Evolutionary conservation across 2,113 vertebrate species (phyloP).

Genomic region (Lycaon pictus): DNA sequence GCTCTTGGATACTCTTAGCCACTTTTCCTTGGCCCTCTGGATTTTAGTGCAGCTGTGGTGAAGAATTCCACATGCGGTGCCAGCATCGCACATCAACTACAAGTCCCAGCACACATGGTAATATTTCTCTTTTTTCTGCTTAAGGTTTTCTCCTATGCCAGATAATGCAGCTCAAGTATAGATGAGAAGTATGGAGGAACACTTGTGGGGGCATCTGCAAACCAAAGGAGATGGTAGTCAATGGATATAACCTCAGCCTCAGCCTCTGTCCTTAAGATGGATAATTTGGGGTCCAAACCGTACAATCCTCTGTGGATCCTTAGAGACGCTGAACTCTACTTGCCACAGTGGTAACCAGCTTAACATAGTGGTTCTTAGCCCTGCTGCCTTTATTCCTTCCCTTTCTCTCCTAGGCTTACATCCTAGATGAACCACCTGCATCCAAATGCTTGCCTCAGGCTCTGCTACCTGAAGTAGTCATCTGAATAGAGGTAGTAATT

Average conservation of each 20-base stretch:
- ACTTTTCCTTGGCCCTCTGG: background rate
- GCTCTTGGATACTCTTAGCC: background rate
- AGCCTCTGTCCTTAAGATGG: background rate
- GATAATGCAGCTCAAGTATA: background rate
- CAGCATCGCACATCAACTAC: background rate
- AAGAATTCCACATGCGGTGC: background rate
- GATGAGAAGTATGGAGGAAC: background rate
- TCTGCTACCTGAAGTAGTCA: background rate
- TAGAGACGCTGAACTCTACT: background rate
- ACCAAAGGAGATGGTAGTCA: background rate
- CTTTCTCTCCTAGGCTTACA: background rate
- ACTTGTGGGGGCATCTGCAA: background rate
- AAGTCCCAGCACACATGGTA: background rate
- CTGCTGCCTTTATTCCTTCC: background rate
- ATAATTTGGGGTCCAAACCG: background rate
- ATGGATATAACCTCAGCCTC: background rate
- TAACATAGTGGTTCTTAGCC: background rate
- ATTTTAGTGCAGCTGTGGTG: background rate
- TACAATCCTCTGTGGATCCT: background rate
- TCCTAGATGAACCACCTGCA: background rate
- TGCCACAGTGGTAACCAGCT: background rate
- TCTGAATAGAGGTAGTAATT: slow-evolving; percentile 18
- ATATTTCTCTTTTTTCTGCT: background rate
- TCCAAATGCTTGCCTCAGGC: background rate
- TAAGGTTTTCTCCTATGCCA: background rate